These are phyloP conservation scores for Clarias magur DNA, from an alignment of 2,113 vertebrate genomes.

Conservation along the genomic window DNA sequence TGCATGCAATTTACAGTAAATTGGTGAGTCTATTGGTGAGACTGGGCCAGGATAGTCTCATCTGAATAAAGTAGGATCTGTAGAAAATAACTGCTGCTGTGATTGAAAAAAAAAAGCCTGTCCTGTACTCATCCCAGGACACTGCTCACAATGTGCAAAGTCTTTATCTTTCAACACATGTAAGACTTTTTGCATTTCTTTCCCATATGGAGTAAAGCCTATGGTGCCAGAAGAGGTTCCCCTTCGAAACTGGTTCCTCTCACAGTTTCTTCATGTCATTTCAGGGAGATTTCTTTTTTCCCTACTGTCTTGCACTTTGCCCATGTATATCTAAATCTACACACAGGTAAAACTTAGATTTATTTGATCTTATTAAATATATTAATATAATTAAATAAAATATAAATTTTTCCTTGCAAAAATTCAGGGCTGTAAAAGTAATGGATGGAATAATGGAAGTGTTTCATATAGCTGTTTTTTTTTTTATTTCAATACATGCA, in stretches of 20 bases:
- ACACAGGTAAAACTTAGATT: not conserved
- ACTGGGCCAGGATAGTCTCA: not conserved
- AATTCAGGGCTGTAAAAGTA: not conserved
- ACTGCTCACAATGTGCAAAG: not conserved
- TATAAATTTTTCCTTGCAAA: not conserved
- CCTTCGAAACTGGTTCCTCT: not conserved
- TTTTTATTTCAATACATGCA: too few relatives aligned
- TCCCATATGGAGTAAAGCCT: not conserved
- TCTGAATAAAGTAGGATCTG: not conserved
- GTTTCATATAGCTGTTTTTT: not conserved
- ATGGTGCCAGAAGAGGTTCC: not conserved
- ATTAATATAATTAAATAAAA: too few relatives aligned
- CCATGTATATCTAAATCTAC: not conserved
- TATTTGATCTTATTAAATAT: too few relatives aligned
- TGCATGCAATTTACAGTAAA: not conserved
- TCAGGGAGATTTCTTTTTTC: not conserved
- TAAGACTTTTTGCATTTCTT: not conserved
- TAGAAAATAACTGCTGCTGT: not conserved
- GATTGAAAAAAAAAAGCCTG: not conserved
- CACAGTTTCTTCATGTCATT: not conserved
- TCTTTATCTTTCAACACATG: not conserved
- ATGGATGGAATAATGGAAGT: not conserved
- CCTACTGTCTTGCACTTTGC: not conserved
- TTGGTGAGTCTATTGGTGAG: too few relatives aligned
- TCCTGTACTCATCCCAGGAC: not conserved